Conservation (phyloP, 2,888 invertebrate genomes). For the Podabrus alpinus region DNA sequence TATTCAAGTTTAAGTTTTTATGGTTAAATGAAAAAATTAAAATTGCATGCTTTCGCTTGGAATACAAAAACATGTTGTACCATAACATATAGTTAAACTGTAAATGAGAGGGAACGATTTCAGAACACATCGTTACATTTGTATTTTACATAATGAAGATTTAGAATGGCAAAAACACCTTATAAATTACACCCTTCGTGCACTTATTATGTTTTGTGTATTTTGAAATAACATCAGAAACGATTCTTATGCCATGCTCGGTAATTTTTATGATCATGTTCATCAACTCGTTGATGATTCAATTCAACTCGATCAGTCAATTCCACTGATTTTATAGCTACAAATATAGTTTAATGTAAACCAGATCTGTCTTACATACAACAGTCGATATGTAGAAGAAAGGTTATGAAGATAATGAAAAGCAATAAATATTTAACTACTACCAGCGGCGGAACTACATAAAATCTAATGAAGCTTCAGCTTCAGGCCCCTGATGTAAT, state of each 20-base stretch:
- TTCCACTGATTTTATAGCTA: background rate
- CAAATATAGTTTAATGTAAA: too few species aligned
- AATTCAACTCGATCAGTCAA: background rate
- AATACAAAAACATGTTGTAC: background rate
- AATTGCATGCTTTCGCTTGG: background rate
- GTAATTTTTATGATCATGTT: background rate
- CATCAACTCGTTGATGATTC: background rate
- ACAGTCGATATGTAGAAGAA: too few species aligned
- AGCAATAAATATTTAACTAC: too few species aligned
- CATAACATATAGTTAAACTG: background rate
- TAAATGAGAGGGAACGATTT: background rate
- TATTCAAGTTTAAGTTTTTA: background rate
- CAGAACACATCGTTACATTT: background rate
- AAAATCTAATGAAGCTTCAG: too few species aligned
- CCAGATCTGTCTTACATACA: too few species aligned
- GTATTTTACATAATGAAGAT: background rate
- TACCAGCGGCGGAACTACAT: too few species aligned
- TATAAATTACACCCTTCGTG: background rate
- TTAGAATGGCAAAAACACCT: background rate
- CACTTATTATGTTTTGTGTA: background rate
- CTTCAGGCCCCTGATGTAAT: too few species aligned
- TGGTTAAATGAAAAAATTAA: background rate
- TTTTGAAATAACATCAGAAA: background rate
- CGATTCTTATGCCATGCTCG: background rate
- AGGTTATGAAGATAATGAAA: too few species aligned